A percentile compares a stretch with the other conserved stretches of the same genome.
Conservation (phyloP, 2,797 vertebrate species). For the Sebastes wilsoni region DNA sequence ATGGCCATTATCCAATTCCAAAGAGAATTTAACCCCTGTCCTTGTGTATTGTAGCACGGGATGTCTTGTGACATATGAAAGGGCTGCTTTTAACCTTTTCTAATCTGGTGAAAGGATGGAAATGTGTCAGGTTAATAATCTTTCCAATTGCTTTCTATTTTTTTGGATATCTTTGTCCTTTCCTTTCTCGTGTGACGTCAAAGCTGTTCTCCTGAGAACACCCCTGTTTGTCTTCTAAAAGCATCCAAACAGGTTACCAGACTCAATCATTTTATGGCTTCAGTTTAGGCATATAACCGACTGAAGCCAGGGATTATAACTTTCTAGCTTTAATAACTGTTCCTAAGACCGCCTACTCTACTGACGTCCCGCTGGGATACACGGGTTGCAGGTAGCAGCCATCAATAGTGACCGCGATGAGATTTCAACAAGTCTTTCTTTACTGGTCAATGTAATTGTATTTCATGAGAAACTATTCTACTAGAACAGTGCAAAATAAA, state of each 20-base stretch:
- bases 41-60: background rate
- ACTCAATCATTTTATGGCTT: background rate
- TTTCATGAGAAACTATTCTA: background rate
- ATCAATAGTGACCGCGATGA: background rate
- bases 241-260: background rate
- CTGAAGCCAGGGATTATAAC: background rate
- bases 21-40: too few species aligned
- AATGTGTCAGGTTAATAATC: background rate
- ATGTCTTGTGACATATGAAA: too few species aligned
- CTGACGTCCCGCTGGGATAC: too few species aligned
- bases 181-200: background rate
- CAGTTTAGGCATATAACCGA: background rate
- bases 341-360: too few species aligned
- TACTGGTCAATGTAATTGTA: background rate
- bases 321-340: background rate
- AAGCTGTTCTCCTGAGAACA: background rate
- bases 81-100: too few species aligned
- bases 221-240: background rate
- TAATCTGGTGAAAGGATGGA: background rate
- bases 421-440: background rate
- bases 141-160: background rate
- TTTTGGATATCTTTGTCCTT: background rate
- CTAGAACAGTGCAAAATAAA: background rate
- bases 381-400: background rate
- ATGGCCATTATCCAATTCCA: too few species aligned